Evolutionary conservation across 2,113 vertebrate genomes (phyloP), one percentile per base, ranked within the genome.

Genomic region (Numenius arquata): DNA sequence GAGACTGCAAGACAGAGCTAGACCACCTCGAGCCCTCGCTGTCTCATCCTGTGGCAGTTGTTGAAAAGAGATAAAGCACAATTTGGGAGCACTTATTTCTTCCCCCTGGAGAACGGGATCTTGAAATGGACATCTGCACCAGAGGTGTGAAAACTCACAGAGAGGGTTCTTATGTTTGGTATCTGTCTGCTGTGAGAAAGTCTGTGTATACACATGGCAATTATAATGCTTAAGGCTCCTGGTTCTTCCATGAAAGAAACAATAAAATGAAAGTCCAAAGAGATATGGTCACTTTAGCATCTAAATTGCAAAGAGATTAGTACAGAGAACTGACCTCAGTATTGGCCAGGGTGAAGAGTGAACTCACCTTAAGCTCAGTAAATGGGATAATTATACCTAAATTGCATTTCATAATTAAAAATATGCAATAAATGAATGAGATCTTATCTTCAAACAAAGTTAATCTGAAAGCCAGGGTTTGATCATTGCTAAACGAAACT

Each of bases 351-450:
- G 17, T 40, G 65, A 88, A 56, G 12, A 88, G 13, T 29, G 74
- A 95, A 70, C 58, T 76, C 56, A 65, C 86, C 80, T 56, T 88
- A 84, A 88, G 48, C n/a, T 95, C 71, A 62, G 56, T 71, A 93
- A 95, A 90, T 80, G 81, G 29, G 23, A 41, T 91, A 75, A 63
- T 97, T 91, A 86, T 65, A 75, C 61, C 59, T 92, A 79, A 89
- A 95, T 80, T 93, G 30, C 34, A 63, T 82, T 95, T 93, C 79
- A 50, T 96, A 96, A 97, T 95, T 94, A 95, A 97, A 96, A 95
- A 95, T 79, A 59, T 89, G 52, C 53, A 78, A 96, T 85, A 92
- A 95, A 96, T 96, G 13, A 94, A 89, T 92, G 73, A 82, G 59
- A 83, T 62, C 74, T 66, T 77, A 58, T 93, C 70, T 95, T 88